Conservation (phyloP, 2,113 vertebrate genomes). For the Dolichallabes microphthalmus region DNA sequence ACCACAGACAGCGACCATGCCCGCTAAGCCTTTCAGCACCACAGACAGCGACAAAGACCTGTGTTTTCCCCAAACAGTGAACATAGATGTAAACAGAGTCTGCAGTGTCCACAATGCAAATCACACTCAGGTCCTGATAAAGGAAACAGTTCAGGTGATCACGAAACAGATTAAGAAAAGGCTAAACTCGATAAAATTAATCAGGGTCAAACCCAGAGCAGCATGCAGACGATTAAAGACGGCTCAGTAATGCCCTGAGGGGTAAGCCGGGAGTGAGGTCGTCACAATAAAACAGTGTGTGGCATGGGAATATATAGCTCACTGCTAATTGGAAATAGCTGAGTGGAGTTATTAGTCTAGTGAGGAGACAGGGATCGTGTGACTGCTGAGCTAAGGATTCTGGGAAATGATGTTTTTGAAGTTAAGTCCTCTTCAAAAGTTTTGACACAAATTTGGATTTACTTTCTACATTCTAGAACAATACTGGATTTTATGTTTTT, state of each 20-base stretch:
- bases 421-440: too few species aligned
- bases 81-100: not conserved
- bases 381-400: not conserved
- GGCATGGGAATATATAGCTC: not conserved
- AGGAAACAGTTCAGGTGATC: not conserved
- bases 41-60: slow-evolving; percentile 7
- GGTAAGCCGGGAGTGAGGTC: not conserved
- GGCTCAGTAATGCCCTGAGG: not conserved
- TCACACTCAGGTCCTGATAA: not conserved
- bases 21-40: not conserved
- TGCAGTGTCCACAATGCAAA: not conserved
- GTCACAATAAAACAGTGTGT: not conserved
- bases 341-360: not conserved
- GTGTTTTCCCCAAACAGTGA: not conserved
- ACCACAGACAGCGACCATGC: not conserved
- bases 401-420: not conserved
- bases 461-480: too few species aligned
- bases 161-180: not conserved
- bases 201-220: not conserved
- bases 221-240: not conserved
- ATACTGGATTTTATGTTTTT: too few species aligned
- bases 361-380: not conserved
- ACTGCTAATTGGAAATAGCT: not conserved
- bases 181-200: not conserved
- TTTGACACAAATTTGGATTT: too few species aligned